Conservation (phyloP, 2,797 vertebrate species). For the Darevskia nairensis region DNA sequence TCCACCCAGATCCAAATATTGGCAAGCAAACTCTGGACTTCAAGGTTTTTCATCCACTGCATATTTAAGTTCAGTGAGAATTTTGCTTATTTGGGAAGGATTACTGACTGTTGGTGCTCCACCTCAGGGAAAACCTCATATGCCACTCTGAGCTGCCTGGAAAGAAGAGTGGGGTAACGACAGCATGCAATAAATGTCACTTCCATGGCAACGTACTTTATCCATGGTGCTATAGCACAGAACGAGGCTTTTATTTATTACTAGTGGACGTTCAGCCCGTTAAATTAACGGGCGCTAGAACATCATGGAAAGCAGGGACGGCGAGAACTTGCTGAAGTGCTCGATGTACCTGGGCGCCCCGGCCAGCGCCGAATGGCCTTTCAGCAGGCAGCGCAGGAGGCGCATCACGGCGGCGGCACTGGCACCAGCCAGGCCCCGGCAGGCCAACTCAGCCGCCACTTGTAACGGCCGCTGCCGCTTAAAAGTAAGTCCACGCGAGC, state of each 20-base stretch:
- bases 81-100: not conserved
- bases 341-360: too few relatives aligned
- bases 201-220: not conserved
- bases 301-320: too few relatives aligned
- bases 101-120: not conserved
- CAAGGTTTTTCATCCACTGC: not conserved
- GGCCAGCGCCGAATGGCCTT: too few relatives aligned
- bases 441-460: too few relatives aligned
- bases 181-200: not conserved
- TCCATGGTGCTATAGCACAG: not conserved
- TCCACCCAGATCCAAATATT: not conserved
- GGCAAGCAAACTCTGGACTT: not conserved
- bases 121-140: not conserved
- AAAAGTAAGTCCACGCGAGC: too few relatives aligned
- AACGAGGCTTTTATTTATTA: not conserved
- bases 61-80: not conserved
- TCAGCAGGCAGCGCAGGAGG: too few relatives aligned
- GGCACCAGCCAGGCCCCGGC: too few relatives aligned
- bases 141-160: not conserved
- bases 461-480: too few relatives aligned
- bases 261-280: too few relatives aligned
- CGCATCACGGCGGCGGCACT: too few relatives aligned
- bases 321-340: too few relatives aligned
- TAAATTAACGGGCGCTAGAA: too few relatives aligned
- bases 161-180: not conserved